A percentile compares a stretch with the other conserved stretches of the same genome.
phyloP scores from a whole-genome alignment of 2,797 vertebrate species.

The Cygnus olor region DNA sequence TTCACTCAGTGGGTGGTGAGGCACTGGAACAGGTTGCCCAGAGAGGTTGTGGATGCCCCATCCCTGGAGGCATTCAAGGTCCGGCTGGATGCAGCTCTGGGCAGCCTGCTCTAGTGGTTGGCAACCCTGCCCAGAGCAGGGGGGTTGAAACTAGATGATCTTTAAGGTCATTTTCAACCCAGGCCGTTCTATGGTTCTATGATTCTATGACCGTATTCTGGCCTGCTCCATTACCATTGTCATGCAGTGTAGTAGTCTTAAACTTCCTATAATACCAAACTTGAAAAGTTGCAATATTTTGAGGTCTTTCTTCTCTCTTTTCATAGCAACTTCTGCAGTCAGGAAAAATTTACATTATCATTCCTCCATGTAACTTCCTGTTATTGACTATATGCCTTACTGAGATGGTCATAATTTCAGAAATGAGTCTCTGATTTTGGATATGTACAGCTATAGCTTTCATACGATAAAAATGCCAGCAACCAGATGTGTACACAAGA shows the following conservation, averaged over 20 bases:
- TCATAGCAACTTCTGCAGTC: accelerated
- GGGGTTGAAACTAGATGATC: too few species aligned
- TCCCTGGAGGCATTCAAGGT: too few species aligned
- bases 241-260: neutral
- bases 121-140: too few species aligned
- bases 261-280: neutral
- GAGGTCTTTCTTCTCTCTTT: neutral
- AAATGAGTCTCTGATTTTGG: neutral
- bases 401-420: neutral
- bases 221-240: neutral
- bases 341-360: neutral
- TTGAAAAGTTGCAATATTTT: neutral
- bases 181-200: too few species aligned
- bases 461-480: neutral
- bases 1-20: too few species aligned
- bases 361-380: neutral
- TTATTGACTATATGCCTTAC: neutral
- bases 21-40: too few species aligned
- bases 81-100: too few species aligned
- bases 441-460: neutral
- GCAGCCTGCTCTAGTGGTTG: too few species aligned
- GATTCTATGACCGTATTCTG: neutral
- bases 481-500: neutral
- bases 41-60: too few species aligned
- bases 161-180: too few species aligned